Conservation (phyloP, 2,113 vertebrate species). For the Neotoma lepida region DNA sequence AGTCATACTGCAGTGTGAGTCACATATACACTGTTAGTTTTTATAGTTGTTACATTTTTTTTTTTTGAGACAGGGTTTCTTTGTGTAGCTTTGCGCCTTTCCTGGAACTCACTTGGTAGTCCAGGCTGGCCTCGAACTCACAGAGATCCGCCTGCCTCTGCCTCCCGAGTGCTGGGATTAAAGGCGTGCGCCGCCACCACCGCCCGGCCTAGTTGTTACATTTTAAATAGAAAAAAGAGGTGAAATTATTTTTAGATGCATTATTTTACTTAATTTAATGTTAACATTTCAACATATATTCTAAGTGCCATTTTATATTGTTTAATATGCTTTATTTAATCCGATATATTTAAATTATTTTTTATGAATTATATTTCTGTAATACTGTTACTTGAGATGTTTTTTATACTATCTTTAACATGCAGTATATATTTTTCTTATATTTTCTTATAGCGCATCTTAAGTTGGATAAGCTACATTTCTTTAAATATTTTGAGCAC, state of each 20-base stretch:
- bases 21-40: background rate
- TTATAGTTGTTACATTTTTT: background rate
- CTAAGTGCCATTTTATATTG: background rate
- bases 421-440: background rate
- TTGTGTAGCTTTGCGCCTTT: too few species aligned
- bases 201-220: background rate
- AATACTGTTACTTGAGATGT: background rate
- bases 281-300: background rate
- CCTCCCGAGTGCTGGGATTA: too few species aligned
- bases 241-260: background rate
- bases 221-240: background rate
- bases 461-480: background rate
- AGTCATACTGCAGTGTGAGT: background rate
- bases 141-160: too few species aligned
- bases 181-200: too few species aligned
- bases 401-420: conserved; percentile 1
- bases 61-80: too few species aligned
- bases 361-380: background rate
- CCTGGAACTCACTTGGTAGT: too few species aligned
- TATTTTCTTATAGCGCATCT: background rate
- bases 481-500: background rate
- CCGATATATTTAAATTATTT: background rate
- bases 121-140: too few species aligned
- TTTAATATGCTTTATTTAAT: conserved; percentile 2
- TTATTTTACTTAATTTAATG: background rate